These are phyloP conservation scores for Entelurus aequoreus DNA, from an alignment of 2,113 vertebrate genomes.

Conservation along the genomic window DNA sequence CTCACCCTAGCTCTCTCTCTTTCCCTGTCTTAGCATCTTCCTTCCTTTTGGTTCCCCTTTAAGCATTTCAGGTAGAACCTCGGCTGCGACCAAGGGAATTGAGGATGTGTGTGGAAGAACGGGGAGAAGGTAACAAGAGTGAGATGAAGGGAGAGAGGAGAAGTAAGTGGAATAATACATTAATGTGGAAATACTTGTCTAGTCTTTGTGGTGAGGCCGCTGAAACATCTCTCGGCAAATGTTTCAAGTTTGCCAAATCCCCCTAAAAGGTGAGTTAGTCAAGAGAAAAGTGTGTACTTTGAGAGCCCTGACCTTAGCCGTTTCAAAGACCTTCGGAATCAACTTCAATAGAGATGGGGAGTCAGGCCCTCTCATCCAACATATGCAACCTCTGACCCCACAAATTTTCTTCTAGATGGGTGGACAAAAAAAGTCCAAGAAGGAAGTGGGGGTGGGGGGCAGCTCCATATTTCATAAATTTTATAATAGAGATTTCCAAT, in stretches of 20 bases:
- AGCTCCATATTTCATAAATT: no score
- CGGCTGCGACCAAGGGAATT: conserved; percentile 52
- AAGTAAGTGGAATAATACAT: conserved; percentile 50
- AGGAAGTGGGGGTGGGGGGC: no score
- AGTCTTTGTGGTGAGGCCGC: conserved; percentile 43
- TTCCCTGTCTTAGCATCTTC: conserved; percentile 29
- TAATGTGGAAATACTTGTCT: conserved; percentile 47
- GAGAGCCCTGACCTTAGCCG: neutral
- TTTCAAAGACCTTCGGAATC: neutral
- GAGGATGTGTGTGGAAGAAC: conserved; percentile 39
- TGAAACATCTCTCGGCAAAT: conserved; percentile 28
- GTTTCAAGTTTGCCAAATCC: conserved; percentile 31
- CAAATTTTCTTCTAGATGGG: no score
- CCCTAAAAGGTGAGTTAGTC: conserved; percentile 8
- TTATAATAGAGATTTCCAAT: no score
- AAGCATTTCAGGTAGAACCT: conserved; percentile 54
- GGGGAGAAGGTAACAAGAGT: conserved; percentile 32
- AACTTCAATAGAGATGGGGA: no score
- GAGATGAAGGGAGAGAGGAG: conserved; percentile 20
- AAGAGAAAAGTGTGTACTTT: neutral
- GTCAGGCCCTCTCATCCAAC: no score
- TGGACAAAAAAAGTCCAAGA: no score
- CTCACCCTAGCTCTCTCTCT: conserved; percentile 25
- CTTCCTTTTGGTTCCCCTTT: conserved; percentile 47
- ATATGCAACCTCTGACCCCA: no score